A percentile compares a stretch with the other conserved stretches of the same genome.
Conservation (phyloP, 2,797 vertebrate genomes). For the Rhinella marina region DNA sequence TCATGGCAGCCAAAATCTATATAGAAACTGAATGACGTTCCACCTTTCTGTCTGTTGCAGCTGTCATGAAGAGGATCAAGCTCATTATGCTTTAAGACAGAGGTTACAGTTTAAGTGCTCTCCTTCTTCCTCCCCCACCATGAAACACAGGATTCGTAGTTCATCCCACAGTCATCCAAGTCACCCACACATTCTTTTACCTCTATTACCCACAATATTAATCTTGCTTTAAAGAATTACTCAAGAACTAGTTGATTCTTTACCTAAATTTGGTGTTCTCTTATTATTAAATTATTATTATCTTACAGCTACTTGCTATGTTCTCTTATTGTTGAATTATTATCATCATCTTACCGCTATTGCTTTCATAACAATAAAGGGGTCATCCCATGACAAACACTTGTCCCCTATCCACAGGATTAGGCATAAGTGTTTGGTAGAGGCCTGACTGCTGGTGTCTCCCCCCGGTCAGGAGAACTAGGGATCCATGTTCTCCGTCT, state of each 20-base stretch:
- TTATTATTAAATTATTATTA: neutral
- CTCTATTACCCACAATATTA: neutral
- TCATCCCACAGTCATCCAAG: neutral
- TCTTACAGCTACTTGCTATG: too few relatives aligned
- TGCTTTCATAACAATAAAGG: too few relatives aligned
- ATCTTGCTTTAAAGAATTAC: neutral
- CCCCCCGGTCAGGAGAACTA: too few relatives aligned
- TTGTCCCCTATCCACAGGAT: too few relatives aligned
- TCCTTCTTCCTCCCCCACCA: neutral
- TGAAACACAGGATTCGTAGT: neutral
- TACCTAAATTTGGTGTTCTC: neutral
- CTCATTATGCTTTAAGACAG: neutral
- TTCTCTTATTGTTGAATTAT: neutral
- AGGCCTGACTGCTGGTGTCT: too few relatives aligned
- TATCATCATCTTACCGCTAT: neutral
- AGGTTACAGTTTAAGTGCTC: neutral
- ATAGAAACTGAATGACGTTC: neutral
- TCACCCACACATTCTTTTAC: neutral
- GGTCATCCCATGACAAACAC: too few relatives aligned
- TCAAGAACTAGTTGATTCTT: neutral
- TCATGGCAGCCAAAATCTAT: neutral
- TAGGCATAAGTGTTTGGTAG: too few relatives aligned
- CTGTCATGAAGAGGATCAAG: neutral
- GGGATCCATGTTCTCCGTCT: too few relatives aligned
- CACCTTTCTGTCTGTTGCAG: neutral